Conservation (phyloP, 2,113 vertebrate species). For the Passer montanus region DNA sequence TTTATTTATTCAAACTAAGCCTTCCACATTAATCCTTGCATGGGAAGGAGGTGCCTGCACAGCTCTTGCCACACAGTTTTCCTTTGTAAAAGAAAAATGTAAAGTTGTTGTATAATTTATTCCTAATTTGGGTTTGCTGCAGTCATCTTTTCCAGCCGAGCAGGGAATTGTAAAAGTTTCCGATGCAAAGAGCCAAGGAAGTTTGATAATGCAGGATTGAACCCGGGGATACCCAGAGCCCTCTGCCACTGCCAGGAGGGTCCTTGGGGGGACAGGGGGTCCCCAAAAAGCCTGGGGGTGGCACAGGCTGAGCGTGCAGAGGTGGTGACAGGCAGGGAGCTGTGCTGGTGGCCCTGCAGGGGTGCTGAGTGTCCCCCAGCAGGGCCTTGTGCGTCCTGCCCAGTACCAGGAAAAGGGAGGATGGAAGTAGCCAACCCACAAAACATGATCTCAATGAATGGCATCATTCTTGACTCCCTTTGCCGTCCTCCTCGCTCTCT, state of each 20-base stretch:
- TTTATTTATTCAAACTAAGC: neutral
- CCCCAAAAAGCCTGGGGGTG: neutral
- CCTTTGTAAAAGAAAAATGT: conserved; percentile 56
- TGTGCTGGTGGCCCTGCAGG: neutral
- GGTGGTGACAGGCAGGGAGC: neutral
- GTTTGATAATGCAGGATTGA: conserved; percentile 35
- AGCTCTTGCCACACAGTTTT: conserved; percentile 42
- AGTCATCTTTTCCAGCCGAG: conserved; percentile 60
- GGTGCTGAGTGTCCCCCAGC: neutral
- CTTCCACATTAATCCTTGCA: neutral
- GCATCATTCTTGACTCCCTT: neutral
- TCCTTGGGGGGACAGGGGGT: fast-evolving
- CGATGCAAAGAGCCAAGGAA: conserved; percentile 41
- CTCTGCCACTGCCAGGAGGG: neutral
- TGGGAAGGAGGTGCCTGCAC: conserved; percentile 21
- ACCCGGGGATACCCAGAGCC: neutral
- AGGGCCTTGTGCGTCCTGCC: neutral
- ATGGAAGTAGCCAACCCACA: conserved; percentile 9
- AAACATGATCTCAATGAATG: neutral
- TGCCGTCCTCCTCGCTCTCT: neutral
- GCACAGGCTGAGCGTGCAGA: fast-evolving
- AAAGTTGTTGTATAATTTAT: conserved; percentile 69
- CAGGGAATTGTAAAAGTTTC: conserved; percentile 59
- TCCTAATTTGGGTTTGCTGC: conserved; percentile 70
- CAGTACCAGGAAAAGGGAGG: neutral